A percentile compares a stretch with the other conserved stretches of the same genome.
These are phyloP conservation scores for Sula dactylatra DNA, from an alignment of 2,113 vertebrate species.

Conservation along the genomic window DNA sequence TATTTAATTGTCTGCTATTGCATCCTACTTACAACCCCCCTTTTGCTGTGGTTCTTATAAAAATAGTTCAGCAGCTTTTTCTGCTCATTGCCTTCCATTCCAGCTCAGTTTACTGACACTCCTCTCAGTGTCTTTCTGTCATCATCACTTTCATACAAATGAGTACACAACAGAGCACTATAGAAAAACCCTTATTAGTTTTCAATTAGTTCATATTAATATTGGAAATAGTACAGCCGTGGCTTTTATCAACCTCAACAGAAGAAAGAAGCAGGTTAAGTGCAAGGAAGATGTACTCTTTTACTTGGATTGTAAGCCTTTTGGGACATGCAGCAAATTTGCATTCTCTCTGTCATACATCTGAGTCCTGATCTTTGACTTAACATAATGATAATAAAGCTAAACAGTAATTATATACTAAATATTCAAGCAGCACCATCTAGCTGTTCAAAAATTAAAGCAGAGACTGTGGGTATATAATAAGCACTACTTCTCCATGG, in stretches of 20 bases:
- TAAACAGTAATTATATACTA: not conserved
- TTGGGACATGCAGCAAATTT: not conserved
- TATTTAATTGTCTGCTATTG: not conserved
- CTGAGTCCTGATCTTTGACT: not conserved
- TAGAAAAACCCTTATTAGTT: not conserved
- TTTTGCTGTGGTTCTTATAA: not conserved
- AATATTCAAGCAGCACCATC: not conserved
- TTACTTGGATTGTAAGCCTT: not conserved
- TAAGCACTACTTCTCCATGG: not conserved
- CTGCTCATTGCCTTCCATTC: not conserved
- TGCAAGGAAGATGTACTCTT: not conserved
- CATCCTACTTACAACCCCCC: fast-evolving
- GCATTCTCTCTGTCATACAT: not conserved
- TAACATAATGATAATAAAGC: not conserved
- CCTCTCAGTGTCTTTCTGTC: no score
- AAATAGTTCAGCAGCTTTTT: not conserved
- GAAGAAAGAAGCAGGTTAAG: not conserved
- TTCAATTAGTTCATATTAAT: not conserved
- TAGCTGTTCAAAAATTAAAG: not conserved
- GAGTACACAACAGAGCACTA: not conserved
- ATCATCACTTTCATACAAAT: not conserved
- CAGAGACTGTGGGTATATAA: not conserved
- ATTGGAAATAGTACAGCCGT: not conserved
- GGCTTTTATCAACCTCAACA: not conserved
- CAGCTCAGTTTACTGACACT: not conserved